A percentile compares a stretch with the other conserved stretches of the same genome.
Evolutionary conservation across 2,888 invertebrate genomes (phyloP).

Genomic region (Phengaris arion): DNA sequence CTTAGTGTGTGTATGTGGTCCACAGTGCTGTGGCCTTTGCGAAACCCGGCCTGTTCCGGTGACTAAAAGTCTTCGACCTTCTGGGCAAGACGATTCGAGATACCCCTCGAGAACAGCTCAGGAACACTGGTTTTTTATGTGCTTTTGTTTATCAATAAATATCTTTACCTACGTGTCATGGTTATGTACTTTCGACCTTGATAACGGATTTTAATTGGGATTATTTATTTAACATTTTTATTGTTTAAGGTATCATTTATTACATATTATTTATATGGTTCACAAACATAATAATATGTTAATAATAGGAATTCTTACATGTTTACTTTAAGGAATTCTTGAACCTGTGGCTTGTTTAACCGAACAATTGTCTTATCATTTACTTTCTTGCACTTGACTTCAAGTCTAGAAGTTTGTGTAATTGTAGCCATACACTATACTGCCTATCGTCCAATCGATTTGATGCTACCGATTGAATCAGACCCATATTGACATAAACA

Average conservation of each 20-base stretch:
- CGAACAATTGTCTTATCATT: background rate
- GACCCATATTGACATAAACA: too few species aligned
- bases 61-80: too few species aligned
- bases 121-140: background rate
- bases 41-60: too few species aligned
- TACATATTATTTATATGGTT: background rate
- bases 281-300: background rate
- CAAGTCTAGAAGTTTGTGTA: background rate
- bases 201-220: conserved; percentile 6
- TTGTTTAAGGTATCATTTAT: background rate
- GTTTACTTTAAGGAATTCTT: background rate
- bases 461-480: too few species aligned
- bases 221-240: background rate
- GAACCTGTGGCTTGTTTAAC: background rate
- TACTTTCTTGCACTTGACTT: background rate
- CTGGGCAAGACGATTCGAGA: too few species aligned
- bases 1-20: too few species aligned
- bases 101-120: too few species aligned
- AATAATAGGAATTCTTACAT: background rate
- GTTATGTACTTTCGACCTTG: background rate
- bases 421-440: too few species aligned
- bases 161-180: conserved; percentile 10
- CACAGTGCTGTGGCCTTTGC: too few species aligned
- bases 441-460: too few species aligned
- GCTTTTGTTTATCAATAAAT: conserved; percentile 22